Percentiles rank a stretch among this genome's conserved stretches.
These are phyloP conservation scores for Mnemiopsis leidyi DNA, from an alignment of 37 sponge, comb jelly and placozoan species.

Conservation along the genomic window DNA sequence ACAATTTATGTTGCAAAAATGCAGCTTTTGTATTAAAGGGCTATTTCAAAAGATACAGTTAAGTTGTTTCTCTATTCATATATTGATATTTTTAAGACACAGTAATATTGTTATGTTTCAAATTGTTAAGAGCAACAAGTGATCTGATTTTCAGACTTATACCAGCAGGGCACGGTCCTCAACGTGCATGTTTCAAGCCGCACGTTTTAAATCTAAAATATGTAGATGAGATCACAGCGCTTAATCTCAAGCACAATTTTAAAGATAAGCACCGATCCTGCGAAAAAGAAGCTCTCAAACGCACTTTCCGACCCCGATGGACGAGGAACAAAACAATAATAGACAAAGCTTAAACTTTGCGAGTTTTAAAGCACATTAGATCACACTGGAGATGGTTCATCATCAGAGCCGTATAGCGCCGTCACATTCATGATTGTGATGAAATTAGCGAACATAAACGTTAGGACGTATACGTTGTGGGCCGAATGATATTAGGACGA, in stretches of 20 bases:
- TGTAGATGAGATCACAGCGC: background rate
- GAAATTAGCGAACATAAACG: background rate
- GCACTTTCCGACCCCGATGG: background rate
- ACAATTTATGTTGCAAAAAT: too few relatives aligned
- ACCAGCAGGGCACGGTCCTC: background rate
- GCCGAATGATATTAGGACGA: too few relatives aligned
- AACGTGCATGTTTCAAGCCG: background rate
- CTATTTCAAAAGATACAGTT: too few relatives aligned
- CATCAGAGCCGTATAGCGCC: background rate
- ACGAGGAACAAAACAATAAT: background rate
- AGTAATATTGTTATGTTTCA: too few relatives aligned
- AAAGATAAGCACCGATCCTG: background rate
- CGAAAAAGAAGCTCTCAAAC: background rate
- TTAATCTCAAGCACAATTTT: background rate
- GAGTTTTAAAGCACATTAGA: background rate
- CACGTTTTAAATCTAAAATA: background rate
- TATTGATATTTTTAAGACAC: too few relatives aligned
- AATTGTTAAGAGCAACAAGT: too few relatives aligned
- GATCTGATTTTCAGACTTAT: too few relatives aligned
- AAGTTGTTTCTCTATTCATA: too few relatives aligned
- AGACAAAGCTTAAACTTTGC: background rate
- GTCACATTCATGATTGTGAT: background rate
- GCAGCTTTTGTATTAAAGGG: too few relatives aligned
- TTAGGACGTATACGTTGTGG: background rate
- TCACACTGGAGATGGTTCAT: background rate